A percentile compares a stretch with the other conserved stretches of the same genome.
These are phyloP conservation scores for Dendrocopos noguchii DNA, from an alignment of 2,113 vertebrate genomes.

Conservation along the genomic window DNA sequence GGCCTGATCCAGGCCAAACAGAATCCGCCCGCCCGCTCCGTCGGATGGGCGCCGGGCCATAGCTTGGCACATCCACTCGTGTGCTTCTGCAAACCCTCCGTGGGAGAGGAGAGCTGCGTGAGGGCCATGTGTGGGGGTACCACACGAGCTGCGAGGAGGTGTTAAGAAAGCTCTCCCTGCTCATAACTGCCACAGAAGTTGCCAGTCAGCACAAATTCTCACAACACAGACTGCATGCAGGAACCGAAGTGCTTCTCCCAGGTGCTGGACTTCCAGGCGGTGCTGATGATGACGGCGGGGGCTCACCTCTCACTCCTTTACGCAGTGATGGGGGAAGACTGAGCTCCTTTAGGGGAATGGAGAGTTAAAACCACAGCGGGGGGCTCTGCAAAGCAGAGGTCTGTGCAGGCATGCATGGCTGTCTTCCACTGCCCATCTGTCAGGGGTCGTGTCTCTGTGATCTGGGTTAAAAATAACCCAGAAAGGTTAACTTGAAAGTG, in stretches of 20 bases:
- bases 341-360: background rate
- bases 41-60: rapidly evolving
- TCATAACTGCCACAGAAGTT: rapidly evolving
- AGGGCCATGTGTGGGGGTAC: rapidly evolving
- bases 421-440: background rate
- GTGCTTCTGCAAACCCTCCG: background rate
- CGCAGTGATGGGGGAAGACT: background rate
- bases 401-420: constrained; percentile 25
- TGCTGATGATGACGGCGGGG: background rate
- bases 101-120: rapidly evolving
- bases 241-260: rapidly evolving
- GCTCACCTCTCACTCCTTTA: background rate
- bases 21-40: background rate
- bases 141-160: rapidly evolving
- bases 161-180: background rate
- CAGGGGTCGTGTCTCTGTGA: background rate
- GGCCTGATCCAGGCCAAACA: rapidly evolving
- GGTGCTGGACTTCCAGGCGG: background rate
- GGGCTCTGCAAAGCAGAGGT: constrained; percentile 20
- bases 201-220: rapidly evolving
- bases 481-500: constrained; percentile 39
- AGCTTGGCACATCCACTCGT: rapidly evolving
- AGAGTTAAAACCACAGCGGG: background rate
- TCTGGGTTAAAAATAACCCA: constrained; percentile 40
- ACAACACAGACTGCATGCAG: rapidly evolving